phyloP scores from a whole-genome alignment of 2,888 invertebrate genomes.

The Drosophila sordidapex region DNA sequence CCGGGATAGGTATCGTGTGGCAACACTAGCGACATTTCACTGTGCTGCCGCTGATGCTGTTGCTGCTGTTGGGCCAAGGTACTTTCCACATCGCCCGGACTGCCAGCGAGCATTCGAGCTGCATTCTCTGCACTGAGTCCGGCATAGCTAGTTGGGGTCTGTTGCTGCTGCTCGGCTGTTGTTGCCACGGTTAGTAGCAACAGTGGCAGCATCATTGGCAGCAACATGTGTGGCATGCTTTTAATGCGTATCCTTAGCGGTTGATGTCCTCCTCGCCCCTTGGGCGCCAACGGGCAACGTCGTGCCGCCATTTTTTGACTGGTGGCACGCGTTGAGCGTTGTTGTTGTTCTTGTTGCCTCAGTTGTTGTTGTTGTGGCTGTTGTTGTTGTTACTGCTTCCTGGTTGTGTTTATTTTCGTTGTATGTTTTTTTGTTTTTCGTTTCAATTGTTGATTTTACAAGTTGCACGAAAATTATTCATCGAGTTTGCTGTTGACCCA shows the following conservation, averaged over 20 bases:
- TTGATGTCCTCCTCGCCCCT: constrained; percentile 38
- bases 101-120: constrained; percentile 80
- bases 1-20: constrained; percentile 96
- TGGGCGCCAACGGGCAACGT: constrained; percentile 69
- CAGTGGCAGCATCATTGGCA: constrained; percentile 12
- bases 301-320: constrained; percentile 76
- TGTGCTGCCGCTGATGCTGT: constrained; percentile 46
- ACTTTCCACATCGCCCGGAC: constrained; percentile 58
- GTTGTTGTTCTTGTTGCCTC: constrained; percentile 1
- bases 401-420: not conserved
- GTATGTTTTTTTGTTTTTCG: constrained; percentile 19
- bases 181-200: constrained; percentile 13
- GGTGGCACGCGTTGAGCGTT: constrained; percentile 73
- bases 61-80: not conserved
- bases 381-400: not conserved
- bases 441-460: constrained; percentile 45
- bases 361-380: not conserved
- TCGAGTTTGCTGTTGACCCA: constrained; percentile 34
- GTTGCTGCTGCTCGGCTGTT: constrained; percentile 16
- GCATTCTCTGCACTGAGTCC: constrained; percentile 80
- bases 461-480: constrained; percentile 52
- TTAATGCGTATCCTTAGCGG: constrained; percentile 36
- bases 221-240: constrained; percentile 36
- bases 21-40: constrained; percentile 87
- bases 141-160: constrained; percentile 45